phyloP scores from a whole-genome alignment of 2,888 invertebrate genomes.

The Alsophila aescularia region DNA sequence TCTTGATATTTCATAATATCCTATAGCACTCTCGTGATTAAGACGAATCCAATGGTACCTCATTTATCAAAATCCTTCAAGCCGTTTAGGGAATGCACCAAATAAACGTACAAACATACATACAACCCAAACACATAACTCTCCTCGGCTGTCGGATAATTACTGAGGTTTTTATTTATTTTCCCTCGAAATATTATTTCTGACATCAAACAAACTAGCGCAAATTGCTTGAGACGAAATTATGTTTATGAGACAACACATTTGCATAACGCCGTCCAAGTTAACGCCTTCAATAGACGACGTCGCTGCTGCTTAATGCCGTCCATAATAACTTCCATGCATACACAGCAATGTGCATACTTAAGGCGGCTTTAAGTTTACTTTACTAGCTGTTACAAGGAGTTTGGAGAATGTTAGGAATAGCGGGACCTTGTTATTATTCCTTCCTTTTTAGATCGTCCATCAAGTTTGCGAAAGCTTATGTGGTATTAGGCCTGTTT shows the following conservation, averaged over 20 bases:
- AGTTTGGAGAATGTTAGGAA: constrained; percentile 1
- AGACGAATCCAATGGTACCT: too few relatives aligned
- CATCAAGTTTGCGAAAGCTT: too few relatives aligned
- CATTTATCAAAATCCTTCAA: too few relatives aligned
- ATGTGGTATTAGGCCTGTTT: too few relatives aligned
- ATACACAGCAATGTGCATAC: constrained; percentile 14
- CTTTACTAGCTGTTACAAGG: constrained; percentile 9
- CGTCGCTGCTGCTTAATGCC: constrained; percentile 18
- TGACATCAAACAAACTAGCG: constrained; percentile 19
- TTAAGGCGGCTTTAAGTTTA: constrained; percentile 10
- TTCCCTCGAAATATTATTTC: constrained; percentile 1
- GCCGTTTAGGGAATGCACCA: too few relatives aligned
- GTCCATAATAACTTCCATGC: constrained; percentile 19
- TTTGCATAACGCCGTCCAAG: constrained; percentile 23
- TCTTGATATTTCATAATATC: too few relatives aligned
- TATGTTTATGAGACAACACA: constrained; percentile 15
- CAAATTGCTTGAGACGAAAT: constrained; percentile 15
- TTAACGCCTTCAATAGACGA: constrained; percentile 6
- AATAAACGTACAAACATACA: too few relatives aligned
- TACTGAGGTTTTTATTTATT: neutral
- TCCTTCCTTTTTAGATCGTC: neutral
- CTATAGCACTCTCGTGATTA: too few relatives aligned
- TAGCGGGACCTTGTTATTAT: neutral
- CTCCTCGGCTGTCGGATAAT: neutral
- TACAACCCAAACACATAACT: too few relatives aligned